Percentiles rank a stretch among this genome's conserved stretches.
Conservation (phyloP, 2,797 vertebrate genomes). For the Pipistrellus pygmaeus region DNA sequence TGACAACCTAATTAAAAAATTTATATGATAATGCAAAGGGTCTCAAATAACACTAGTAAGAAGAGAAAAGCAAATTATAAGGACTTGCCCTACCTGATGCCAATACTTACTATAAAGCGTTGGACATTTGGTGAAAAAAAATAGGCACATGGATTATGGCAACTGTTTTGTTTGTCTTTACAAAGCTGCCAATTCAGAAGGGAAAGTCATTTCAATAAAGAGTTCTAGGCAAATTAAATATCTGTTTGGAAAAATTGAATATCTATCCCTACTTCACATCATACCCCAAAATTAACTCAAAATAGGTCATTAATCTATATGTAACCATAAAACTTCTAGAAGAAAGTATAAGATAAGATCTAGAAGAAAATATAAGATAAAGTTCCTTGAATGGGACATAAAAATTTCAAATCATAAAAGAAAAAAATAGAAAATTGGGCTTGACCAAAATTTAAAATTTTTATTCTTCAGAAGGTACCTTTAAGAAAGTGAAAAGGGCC, state of each 20-base stretch:
- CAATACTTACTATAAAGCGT: not conserved
- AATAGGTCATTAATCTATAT: not conserved
- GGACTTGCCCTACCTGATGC: not conserved
- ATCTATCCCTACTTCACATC: not conserved
- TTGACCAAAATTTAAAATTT: slow-evolving; percentile 13
- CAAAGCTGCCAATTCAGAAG: not conserved
- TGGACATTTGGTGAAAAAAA: not conserved
- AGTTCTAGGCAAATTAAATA: not conserved
- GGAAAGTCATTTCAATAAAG: slow-evolving; percentile 2
- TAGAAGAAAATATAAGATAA: not conserved
- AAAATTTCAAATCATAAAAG: slow-evolving; percentile 29
- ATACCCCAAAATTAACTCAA: not conserved
- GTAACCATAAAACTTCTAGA: slow-evolving; percentile 2
- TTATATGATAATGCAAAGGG: not conserved
- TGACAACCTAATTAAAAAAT: slow-evolving; percentile 47
- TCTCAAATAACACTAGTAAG: slow-evolving; percentile 40
- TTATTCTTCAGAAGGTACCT: slow-evolving; percentile 2
- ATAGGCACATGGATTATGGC: not conserved
- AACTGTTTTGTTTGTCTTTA: not conserved
- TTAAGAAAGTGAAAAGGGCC: slow-evolving; percentile 25
- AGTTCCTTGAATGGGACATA: not conserved
- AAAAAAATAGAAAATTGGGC: slow-evolving; percentile 25
- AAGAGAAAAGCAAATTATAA: not conserved
- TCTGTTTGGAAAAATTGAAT: not conserved
- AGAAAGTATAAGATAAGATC: not conserved